Percentiles rank a stretch among this genome's conserved stretches.
phyloP scores from a whole-genome alignment of 2,797 vertebrate species.

The Arrhamphus sclerolepis region DNA sequence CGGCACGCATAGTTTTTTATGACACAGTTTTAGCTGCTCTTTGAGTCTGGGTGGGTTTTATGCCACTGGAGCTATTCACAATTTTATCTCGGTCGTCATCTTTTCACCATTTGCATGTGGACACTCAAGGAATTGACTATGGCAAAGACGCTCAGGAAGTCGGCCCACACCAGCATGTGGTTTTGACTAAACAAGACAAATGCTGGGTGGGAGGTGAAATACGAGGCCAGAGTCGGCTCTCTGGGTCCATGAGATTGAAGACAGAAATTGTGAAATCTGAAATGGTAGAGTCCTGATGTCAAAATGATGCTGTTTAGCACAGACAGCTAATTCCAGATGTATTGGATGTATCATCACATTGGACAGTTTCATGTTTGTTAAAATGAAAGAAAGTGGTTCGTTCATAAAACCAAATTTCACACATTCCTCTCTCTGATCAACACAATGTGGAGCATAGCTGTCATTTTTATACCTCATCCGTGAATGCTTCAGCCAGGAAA shows the following conservation, averaged over 20 bases:
- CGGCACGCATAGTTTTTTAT: conserved; percentile 49
- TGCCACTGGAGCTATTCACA: conserved; percentile 10
- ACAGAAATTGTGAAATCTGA: no score
- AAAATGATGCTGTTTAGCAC: no score
- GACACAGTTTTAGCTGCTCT: conserved; percentile 58
- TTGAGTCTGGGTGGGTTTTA: conserved; percentile 27
- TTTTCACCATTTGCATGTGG: conserved; percentile 32
- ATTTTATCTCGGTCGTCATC: conserved; percentile 34
- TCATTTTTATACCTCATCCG: background rate
- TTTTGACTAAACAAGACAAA: conserved; percentile 31
- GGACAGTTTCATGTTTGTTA: background rate
- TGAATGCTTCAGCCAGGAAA: conserved; percentile 16
- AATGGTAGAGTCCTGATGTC: no score
- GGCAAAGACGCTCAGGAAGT: conserved; percentile 32
- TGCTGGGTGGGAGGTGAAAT: conserved; percentile 10
- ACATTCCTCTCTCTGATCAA: conserved; percentile 9
- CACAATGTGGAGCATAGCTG: background rate
- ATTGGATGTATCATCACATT: no score
- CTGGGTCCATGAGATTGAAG: background rate
- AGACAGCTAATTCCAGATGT: no score
- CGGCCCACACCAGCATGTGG: conserved; percentile 38
- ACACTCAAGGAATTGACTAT: conserved; percentile 43
- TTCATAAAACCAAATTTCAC: background rate
- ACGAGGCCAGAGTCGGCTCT: conserved; percentile 12
- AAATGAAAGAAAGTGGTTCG: no score